Evolutionary conservation across 1,140 invertebrate species (phyloP).

Genomic region (Physella acuta): DNA sequence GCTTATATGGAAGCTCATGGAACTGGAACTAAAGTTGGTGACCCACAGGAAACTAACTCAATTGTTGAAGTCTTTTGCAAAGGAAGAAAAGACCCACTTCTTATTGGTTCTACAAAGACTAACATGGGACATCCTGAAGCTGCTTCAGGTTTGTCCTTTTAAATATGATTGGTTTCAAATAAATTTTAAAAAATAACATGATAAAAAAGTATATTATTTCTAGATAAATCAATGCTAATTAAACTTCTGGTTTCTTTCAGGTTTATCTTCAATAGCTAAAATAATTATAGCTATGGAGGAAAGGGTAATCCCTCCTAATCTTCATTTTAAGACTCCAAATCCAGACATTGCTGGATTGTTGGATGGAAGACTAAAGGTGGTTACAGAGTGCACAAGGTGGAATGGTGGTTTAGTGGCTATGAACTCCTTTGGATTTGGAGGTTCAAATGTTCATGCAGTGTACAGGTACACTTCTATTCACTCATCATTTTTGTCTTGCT

Average conservation of each 20-base stretch:
- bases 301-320: conserved; percentile 82
- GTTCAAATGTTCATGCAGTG: conserved; percentile 90
- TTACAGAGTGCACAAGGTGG: conserved; percentile 77
- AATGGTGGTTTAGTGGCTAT: conserved; percentile 82
- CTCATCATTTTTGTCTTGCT: no score
- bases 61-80: conserved; percentile 89
- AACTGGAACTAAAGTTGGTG: conserved; percentile 88
- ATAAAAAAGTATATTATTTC: background rate
- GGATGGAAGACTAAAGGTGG: conserved; percentile 85
- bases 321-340: conserved; percentile 87
- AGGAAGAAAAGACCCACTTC: conserved; percentile 70
- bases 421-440: conserved; percentile 97
- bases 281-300: conserved; percentile 86
- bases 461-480: conserved; percentile 70
- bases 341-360: conserved; percentile 81
- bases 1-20: conserved; percentile 93
- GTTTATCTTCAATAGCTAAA: conserved; percentile 85
- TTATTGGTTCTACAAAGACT: conserved; percentile 94
- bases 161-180: background rate
- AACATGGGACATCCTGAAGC: conserved; percentile 98
- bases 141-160: conserved; percentile 71
- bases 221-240: no score
- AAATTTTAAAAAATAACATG: background rate
- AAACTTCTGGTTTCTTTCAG: conserved; percentile 49
- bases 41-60: conserved; percentile 93